Percentiles rank a stretch among this genome's conserved stretches.
Evolutionary conservation across 2,113 vertebrate genomes (phyloP).

Genomic region (Podarcis cretensis): DNA sequence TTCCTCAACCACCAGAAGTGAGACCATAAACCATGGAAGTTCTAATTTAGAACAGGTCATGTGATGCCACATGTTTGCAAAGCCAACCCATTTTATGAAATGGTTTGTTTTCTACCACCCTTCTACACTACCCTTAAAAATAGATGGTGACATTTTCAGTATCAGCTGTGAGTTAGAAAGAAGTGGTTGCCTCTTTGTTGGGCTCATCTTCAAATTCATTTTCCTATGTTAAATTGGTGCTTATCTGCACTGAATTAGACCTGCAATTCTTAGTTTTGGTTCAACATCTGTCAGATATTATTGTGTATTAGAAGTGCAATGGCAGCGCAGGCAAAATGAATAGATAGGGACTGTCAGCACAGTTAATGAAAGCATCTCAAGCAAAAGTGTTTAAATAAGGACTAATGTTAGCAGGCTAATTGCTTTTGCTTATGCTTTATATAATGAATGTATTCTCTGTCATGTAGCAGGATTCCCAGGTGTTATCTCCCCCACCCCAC

Average conservation of each 20-base stretch:
- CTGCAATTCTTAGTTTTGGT: constrained; percentile 20
- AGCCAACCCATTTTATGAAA: no score
- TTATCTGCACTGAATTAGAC: background rate
- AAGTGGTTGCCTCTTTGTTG: background rate
- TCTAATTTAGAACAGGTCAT: no score
- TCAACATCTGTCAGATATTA: constrained; percentile 47
- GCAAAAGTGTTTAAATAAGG: constrained; percentile 67
- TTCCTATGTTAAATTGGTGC: constrained; percentile 11
- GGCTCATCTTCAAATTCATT: background rate
- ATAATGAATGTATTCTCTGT: constrained; percentile 28
- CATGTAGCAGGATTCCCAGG: constrained; percentile 17
- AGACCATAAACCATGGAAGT: no score
- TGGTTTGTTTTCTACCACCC: no score
- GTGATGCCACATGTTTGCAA: no score
- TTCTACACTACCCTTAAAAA: background rate
- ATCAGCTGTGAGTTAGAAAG: constrained; percentile 37
- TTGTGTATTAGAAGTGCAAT: constrained; percentile 49
- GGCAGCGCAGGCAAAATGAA: constrained; percentile 63
- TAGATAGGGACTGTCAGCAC: constrained; percentile 53
- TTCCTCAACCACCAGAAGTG: no score
- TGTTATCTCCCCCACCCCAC: constrained; percentile 3
- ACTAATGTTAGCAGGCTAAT: constrained; percentile 49
- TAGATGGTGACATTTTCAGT: constrained; percentile 9
- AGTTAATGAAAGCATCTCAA: constrained; percentile 67
- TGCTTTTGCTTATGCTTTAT: constrained; percentile 52